phyloP scores from a whole-genome alignment of 2,113 vertebrate species.

The Chionis minor region DNA sequence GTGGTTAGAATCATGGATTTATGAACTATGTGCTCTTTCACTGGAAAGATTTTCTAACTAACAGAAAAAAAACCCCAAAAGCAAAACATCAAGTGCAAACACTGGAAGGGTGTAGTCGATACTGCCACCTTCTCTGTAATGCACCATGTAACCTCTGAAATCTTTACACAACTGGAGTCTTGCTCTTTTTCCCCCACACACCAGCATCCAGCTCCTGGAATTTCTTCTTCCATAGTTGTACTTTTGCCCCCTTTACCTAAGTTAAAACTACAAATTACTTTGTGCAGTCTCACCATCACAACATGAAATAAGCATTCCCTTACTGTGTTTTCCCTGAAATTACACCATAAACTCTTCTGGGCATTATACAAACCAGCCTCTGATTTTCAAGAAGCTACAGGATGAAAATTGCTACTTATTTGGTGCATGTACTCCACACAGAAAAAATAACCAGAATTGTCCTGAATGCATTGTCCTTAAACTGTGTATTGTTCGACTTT shows the following conservation, averaged over 20 bases:
- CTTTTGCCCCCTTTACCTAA: not conserved
- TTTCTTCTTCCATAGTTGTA: not conserved
- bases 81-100: not conserved
- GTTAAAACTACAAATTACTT: not conserved
- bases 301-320: not conserved
- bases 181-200: not conserved
- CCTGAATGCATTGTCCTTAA: not conserved
- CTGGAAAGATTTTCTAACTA: not conserved
- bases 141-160: accelerated
- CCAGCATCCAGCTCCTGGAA: not conserved
- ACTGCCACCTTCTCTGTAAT: not conserved
- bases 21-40: not conserved
- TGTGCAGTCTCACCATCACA: not conserved
- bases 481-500: not conserved
- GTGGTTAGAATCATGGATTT: not conserved
- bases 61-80: not conserved
- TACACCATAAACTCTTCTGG: not conserved
- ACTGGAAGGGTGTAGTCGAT: not conserved
- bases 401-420: not conserved
- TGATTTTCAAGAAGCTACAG: not conserved
- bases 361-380: not conserved
- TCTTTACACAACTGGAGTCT: not conserved
- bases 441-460: not conserved
- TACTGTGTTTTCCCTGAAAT: not conserved
- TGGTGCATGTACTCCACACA: not conserved